A percentile compares a stretch with the other conserved stretches of the same genome.
Evolutionary conservation across 2,797 vertebrate species (phyloP).

Genomic region (Falco columbarius): DNA sequence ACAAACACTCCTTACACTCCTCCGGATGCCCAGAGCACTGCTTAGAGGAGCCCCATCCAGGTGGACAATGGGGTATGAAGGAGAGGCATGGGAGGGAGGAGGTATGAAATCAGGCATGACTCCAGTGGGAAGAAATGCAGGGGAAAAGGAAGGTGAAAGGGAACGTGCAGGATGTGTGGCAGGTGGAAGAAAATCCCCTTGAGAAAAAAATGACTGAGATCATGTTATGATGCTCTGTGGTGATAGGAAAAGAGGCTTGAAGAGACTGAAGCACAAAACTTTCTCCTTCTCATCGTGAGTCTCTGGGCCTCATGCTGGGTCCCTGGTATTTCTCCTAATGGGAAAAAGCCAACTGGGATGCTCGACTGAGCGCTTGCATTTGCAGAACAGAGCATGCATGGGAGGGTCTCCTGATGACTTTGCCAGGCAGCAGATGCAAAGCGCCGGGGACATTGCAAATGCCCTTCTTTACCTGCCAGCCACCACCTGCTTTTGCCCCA

Average conservation of each 20-base stretch:
- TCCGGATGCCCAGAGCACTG: neutral
- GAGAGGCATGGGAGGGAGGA: neutral
- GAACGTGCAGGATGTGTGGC: neutral
- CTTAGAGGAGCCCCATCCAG: neutral
- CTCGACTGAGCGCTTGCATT: rapidly evolving
- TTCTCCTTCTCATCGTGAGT: neutral
- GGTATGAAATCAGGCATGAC: neutral
- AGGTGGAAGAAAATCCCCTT: neutral
- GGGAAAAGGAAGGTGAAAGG: neutral
- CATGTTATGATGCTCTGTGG: neutral
- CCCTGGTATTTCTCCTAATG: neutral
- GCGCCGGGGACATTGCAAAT: neutral
- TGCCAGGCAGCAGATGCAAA: conserved; percentile 46
- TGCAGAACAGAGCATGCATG: neutral
- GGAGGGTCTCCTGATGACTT: neutral
- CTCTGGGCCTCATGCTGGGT: neutral
- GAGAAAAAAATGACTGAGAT: neutral
- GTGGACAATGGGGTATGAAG: neutral
- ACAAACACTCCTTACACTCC: neutral
- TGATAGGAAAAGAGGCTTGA: neutral
- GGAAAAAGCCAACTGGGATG: neutral
- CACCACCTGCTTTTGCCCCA: conserved; percentile 45
- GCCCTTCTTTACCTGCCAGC: conserved; percentile 9
- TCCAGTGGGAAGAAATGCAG: neutral
- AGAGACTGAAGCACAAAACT: neutral